Evolutionary conservation across 2,888 invertebrate genomes (phyloP).

Genomic region (Caradrina kadenii): DNA sequence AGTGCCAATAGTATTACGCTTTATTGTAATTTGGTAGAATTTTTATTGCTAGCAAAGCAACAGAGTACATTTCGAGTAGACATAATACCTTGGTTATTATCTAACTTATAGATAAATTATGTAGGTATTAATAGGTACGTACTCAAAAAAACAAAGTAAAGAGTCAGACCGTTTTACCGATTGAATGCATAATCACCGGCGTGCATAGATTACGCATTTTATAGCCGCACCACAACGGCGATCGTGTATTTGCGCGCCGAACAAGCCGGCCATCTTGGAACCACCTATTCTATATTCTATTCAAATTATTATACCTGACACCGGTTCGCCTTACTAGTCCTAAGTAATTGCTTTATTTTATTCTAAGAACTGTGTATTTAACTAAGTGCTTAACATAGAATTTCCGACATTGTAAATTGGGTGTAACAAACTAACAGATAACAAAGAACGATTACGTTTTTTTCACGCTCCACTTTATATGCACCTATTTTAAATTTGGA

Average conservation of each 20-base stretch:
- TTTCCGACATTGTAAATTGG: background rate
- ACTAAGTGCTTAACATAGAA: background rate
- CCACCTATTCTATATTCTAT: constrained; percentile 41
- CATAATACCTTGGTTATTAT: background rate
- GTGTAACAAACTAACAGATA: background rate
- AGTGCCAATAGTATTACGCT: background rate
- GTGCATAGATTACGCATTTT: constrained; percentile 54
- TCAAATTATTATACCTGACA: constrained; percentile 49
- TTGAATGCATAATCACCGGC: constrained; percentile 28
- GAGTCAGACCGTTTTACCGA: constrained; percentile 28
- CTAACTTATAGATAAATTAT: too few relatives aligned
- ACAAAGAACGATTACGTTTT: constrained; percentile 32
- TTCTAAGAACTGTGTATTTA: background rate
- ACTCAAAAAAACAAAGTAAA: constrained; percentile 30
- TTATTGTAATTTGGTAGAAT: background rate
- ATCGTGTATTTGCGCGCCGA: constrained; percentile 45
- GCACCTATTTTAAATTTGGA: constrained; percentile 1
- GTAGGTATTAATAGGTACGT: constrained; percentile 11
- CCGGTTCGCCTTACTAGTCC: constrained; percentile 33
- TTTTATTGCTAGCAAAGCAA: background rate
- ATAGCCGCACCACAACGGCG: constrained; percentile 29
- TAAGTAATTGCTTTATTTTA: constrained; percentile 10
- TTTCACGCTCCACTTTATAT: constrained; percentile 14
- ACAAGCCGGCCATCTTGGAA: constrained; percentile 57
- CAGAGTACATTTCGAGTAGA: background rate